phyloP scores from a whole-genome alignment of 1,140 invertebrate species.

The Asbolus verrucosus region DNA sequence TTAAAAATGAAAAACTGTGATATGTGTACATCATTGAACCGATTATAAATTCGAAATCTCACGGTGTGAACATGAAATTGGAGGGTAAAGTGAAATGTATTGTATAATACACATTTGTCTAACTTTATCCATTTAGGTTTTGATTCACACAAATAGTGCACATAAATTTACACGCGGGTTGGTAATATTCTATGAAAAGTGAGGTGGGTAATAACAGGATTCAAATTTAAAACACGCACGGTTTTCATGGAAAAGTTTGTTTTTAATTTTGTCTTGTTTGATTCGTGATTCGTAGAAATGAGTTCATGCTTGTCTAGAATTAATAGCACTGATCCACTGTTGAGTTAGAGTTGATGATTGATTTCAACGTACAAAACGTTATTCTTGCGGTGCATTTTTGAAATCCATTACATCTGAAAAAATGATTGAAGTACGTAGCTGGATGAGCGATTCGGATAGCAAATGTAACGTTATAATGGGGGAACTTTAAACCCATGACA shows the following conservation, averaged over 20 bases:
- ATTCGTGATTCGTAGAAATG: conserved; percentile 15
- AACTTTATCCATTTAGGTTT: conserved; percentile 47
- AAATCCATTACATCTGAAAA: no score
- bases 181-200: conserved; percentile 38
- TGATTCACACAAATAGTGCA: conserved; percentile 48
- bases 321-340: conserved; percentile 10
- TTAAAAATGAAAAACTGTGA: conserved; percentile 39
- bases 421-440: conserved; percentile 45
- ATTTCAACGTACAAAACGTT: no score
- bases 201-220: conserved; percentile 35
- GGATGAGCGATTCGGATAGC: no score
- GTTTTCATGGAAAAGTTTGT: conserved; percentile 24
- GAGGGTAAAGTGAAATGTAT: conserved; percentile 50
- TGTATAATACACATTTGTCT: conserved; percentile 48
- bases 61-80: conserved; percentile 42
- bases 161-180: conserved; percentile 45
- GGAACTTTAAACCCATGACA: conserved; percentile 42
- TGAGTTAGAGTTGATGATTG: no score
- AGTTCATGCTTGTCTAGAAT: conserved; percentile 3
- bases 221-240: conserved; percentile 27
- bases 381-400: no score
- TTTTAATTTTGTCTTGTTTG: conserved; percentile 30
- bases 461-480: no score
- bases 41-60: conserved; percentile 42
- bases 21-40: conserved; percentile 47